Evolutionary conservation across 2,797 vertebrate genomes (phyloP).

Genomic region (Mormyrops boulengeri): DNA sequence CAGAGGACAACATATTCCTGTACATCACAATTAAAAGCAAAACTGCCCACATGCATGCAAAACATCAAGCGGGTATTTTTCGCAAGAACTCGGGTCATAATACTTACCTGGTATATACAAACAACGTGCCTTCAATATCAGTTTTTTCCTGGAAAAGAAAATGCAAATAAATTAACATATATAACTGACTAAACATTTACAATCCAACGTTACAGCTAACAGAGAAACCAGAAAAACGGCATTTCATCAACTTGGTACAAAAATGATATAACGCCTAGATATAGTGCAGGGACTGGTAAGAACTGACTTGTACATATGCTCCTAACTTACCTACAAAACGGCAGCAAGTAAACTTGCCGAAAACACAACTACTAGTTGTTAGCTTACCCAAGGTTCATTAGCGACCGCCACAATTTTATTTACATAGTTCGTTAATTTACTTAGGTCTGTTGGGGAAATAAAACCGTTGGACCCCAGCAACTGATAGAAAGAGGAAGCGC

Average conservation of each 20-base stretch:
- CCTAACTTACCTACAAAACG: neutral
- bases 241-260: neutral
- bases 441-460: neutral
- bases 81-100: neutral
- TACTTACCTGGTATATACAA: slow-evolving; percentile 90
- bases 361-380: neutral
- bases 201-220: neutral
- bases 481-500: neutral
- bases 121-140: slow-evolving; percentile 91
- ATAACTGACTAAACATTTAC: neutral
- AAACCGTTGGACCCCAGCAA: neutral
- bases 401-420: neutral
- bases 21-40: neutral
- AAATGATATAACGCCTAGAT: neutral
- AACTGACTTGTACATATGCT: neutral
- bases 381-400: neutral
- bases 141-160: slow-evolving; percentile 82
- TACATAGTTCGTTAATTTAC: neutral
- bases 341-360: neutral
- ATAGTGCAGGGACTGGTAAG: neutral
- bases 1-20: neutral
- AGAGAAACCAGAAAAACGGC: neutral
- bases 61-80: neutral
- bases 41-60: neutral
- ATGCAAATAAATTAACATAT: neutral